phyloP scores from a whole-genome alignment of 1,140 invertebrate genomes.

The Drosophila rufa region DNA sequence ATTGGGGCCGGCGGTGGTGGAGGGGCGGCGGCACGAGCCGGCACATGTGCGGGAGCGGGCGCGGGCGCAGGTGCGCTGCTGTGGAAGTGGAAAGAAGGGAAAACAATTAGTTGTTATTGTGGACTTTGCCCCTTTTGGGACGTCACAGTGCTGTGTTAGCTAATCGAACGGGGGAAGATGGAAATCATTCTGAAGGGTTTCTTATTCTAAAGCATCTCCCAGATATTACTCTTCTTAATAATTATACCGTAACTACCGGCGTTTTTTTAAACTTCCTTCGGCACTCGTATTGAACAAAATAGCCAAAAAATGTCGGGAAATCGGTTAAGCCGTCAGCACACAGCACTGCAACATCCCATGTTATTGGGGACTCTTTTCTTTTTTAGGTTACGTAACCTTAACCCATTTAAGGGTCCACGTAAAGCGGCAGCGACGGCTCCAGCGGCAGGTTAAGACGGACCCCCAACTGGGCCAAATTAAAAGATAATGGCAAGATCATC shows the following conservation, averaged over 20 bases:
- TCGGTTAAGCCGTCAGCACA: background rate
- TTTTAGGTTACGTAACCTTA: slow-evolving; percentile 69
- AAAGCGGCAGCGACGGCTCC: background rate
- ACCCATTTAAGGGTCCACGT: slow-evolving; percentile 10
- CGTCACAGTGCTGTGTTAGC: background rate
- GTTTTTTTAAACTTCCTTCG: background rate
- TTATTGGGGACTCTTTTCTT: slow-evolving; percentile 30
- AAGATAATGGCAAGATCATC: slow-evolving; percentile 29
- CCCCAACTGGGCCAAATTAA: slow-evolving; percentile 12
- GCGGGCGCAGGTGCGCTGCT: slow-evolving; percentile 61
- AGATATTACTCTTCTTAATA: background rate
- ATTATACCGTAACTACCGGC: background rate
- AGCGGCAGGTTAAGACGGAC: slow-evolving; percentile 6
- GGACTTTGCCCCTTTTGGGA: slow-evolving; percentile 24
- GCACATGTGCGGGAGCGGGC: slow-evolving; percentile 60
- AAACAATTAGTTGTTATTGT: slow-evolving; percentile 27
- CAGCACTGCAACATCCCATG: slow-evolving; percentile 8
- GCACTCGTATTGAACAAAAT: background rate
- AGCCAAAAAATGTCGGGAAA: background rate
- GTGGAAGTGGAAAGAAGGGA: background rate
- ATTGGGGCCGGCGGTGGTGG: slow-evolving; percentile 76
- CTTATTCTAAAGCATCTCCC: too few species aligned
- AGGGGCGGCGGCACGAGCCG: slow-evolving; percentile 78
- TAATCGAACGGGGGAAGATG: background rate
- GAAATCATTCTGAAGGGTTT: background rate